Evolutionary conservation across 2,888 invertebrate species (phyloP).

Genomic region (Dermolepida albohirtum): DNA sequence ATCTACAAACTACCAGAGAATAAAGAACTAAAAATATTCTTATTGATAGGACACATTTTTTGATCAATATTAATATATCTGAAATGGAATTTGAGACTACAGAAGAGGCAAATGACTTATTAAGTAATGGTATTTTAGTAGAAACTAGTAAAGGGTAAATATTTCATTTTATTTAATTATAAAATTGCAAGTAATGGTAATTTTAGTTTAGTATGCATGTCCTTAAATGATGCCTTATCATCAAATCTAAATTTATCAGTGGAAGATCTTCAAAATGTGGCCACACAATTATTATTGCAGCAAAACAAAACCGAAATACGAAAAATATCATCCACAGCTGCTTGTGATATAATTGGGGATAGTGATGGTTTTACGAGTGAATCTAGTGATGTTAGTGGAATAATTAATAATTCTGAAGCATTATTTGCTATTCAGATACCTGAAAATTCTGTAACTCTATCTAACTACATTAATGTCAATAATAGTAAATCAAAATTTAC

Average conservation of each 20-base stretch:
- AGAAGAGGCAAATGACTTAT: conserved; percentile 62
- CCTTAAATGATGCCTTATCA: conserved; percentile 65
- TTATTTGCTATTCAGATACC: conserved; percentile 42
- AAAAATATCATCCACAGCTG: conserved; percentile 15
- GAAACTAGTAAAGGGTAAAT: conserved; percentile 65
- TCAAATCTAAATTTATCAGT: conserved; percentile 65
- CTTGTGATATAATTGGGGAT: conserved; percentile 53
- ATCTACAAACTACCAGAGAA: conserved; percentile 1
- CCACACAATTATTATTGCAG: conserved; percentile 63
- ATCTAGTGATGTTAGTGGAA: conserved; percentile 58
- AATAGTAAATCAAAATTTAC: conserved; percentile 24
- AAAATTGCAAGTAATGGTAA: conserved; percentile 30
- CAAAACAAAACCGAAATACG: conserved; percentile 53
- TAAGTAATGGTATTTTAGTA: conserved; percentile 65
- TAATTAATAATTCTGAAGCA: conserved; percentile 46
- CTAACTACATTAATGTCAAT: conserved; percentile 9
- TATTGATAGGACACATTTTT: conserved; percentile 16
- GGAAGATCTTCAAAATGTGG: conserved; percentile 65
- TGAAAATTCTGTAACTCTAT: conserved; percentile 42
- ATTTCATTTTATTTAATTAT: not conserved
- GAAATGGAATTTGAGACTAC: conserved; percentile 47
- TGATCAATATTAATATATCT: conserved; percentile 31
- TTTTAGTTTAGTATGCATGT: conserved; percentile 65
- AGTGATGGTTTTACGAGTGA: conserved; percentile 64
- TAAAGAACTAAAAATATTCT: conserved; percentile 6